A percentile compares a stretch with the other conserved stretches of the same genome.
These are phyloP conservation scores for Clarias fuscus DNA, from an alignment of 2,797 vertebrate species.

Conservation along the genomic window DNA sequence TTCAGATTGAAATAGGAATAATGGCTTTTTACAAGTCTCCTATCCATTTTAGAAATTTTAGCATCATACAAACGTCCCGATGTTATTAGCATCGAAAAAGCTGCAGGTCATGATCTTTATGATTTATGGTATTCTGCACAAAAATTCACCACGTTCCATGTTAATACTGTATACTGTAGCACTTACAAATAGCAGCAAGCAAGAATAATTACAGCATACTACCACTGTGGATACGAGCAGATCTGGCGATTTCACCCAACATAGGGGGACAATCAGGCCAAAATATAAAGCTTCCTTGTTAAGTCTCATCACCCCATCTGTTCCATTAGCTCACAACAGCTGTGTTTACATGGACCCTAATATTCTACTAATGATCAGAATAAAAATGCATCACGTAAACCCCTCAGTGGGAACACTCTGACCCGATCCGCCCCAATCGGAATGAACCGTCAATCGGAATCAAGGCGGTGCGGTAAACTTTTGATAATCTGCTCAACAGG, in stretches of 20 bases:
- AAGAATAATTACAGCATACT: neutral
- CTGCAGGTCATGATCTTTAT: neutral
- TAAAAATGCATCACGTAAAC: too few relatives aligned
- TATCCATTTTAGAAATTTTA: too few relatives aligned
- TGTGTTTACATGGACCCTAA: too few relatives aligned
- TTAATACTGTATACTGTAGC: neutral
- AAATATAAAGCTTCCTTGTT: constrained; percentile 57
- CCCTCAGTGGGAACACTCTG: too few relatives aligned
- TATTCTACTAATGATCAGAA: too few relatives aligned
- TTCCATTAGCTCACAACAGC: constrained; percentile 2
- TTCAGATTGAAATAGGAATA: neutral
- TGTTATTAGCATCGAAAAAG: neutral
- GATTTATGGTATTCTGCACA: neutral
- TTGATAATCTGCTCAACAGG: too few relatives aligned
- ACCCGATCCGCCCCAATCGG: too few relatives aligned
- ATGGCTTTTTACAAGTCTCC: neutral
- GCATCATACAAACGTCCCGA: neutral
- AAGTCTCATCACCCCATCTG: constrained; percentile 29
- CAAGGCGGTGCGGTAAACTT: too few relatives aligned
- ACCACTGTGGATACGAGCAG: neutral
- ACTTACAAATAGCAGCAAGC: neutral
- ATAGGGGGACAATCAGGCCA: constrained; percentile 61
- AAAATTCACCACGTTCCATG: neutral
- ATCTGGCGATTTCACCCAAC: neutral
- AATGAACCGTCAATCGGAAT: too few relatives aligned